Percentiles rank a stretch among this genome's conserved stretches.
Conservation (phyloP, 2,113 vertebrate species). For the Urocitellus parryii region DNA sequence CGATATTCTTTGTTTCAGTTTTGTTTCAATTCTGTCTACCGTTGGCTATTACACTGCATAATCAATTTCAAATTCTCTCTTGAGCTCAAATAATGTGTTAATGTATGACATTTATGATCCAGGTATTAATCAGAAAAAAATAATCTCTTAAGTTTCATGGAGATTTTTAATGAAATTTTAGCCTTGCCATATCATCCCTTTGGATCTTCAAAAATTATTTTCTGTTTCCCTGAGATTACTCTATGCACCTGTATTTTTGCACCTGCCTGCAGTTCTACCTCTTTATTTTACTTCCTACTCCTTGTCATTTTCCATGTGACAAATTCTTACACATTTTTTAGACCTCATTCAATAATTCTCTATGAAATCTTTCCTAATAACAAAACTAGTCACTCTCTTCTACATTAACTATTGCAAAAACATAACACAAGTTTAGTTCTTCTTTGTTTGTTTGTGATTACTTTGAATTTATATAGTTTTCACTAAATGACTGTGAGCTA, state of each 20-base stretch:
- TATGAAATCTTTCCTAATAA: neutral
- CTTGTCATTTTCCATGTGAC: neutral
- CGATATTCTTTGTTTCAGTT: neutral
- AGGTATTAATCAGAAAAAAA: neutral
- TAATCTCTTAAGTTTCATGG: neutral
- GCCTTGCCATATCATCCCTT: neutral
- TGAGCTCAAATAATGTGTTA: constrained; percentile 5
- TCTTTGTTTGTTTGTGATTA: constrained; percentile 17
- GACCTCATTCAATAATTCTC: neutral
- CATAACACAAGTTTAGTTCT: neutral
- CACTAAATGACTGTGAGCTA: neutral
- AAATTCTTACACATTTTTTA: neutral
- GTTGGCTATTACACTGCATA: neutral
- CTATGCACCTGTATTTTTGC: neutral
- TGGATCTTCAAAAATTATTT: neutral
- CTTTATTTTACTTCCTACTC: neutral
- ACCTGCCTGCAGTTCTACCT: neutral
- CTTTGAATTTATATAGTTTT: constrained; percentile 5
- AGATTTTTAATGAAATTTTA: neutral
- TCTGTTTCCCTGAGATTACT: neutral
- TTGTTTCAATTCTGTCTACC: neutral
- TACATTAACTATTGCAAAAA: neutral
- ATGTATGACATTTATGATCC: neutral
- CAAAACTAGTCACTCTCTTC: neutral
- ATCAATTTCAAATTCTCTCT: neutral